Conservation (phyloP, 2,888 invertebrate species). For the Tiphia femorata region DNA sequence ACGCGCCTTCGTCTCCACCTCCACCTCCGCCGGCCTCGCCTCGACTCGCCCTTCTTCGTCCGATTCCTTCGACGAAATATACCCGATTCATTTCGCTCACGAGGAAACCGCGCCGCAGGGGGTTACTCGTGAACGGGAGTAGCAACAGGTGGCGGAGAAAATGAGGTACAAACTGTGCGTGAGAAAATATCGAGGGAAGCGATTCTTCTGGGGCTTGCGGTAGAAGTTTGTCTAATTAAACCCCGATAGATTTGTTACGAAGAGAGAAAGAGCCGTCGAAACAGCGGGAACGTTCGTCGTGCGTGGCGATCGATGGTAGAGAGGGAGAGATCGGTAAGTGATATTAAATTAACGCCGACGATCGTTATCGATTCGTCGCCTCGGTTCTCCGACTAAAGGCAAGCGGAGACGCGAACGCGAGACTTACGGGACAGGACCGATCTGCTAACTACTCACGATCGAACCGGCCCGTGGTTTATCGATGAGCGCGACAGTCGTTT, state of each 20-base stretch:
- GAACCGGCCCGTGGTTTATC: slow-evolving; percentile 39
- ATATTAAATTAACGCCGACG: neutral
- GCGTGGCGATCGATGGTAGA: neutral
- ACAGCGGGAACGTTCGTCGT: too few species aligned
- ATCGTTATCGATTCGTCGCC: neutral
- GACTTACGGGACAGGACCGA: neutral
- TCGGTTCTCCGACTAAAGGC: neutral
- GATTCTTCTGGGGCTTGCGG: neutral
- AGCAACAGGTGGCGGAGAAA: slow-evolving; percentile 44
- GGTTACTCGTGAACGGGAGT: slow-evolving; percentile 27
- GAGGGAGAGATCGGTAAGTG: too few species aligned
- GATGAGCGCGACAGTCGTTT: slow-evolving; percentile 34
- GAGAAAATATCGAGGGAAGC: slow-evolving; percentile 2
- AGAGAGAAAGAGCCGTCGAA: neutral
- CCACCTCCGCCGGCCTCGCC: too few species aligned
- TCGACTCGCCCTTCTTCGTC: neutral
- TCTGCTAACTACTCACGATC: neutral
- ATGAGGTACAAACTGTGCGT: slow-evolving; percentile 13
- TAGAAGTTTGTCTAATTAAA: too few species aligned
- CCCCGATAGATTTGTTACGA: neutral
- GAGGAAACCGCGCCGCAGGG: slow-evolving; percentile 23
- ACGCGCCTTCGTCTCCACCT: neutral
- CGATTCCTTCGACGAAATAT: slow-evolving; percentile 4
- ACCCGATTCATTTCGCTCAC: slow-evolving; percentile 11
- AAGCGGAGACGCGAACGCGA: too few species aligned